Percentiles rank a stretch among this genome's conserved stretches.
These are phyloP conservation scores for Aphelocoma californica DNA, from an alignment of 2,797 vertebrate species.

Conservation along the genomic window DNA sequence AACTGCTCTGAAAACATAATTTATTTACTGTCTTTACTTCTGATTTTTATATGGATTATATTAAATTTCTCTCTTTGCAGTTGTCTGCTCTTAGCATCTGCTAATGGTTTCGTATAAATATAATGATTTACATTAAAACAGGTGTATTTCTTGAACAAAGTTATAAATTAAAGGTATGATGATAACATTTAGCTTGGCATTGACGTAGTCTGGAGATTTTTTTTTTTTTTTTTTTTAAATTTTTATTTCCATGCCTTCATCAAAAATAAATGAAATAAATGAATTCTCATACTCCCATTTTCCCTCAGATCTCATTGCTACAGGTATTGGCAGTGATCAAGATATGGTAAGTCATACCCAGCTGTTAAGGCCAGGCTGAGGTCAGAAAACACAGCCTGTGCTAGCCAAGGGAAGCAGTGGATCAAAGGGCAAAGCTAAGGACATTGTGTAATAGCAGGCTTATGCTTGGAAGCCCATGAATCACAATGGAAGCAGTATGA, in stretches of 20 bases:
- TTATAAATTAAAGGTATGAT: background rate
- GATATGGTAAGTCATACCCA: background rate
- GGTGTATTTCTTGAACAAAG: background rate
- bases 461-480: background rate
- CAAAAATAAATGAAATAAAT: background rate
- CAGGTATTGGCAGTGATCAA: background rate
- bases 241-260: background rate
- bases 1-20: background rate
- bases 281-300: background rate
- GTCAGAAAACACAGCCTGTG: background rate
- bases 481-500: background rate
- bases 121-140: background rate
- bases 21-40: background rate
- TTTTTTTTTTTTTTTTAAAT: fast-evolving
- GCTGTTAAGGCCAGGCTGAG: background rate
- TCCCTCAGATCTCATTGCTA: background rate
- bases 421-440: background rate
- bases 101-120: background rate
- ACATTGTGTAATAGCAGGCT: fast-evolving
- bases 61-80: background rate
- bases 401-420: background rate
- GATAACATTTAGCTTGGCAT: background rate
- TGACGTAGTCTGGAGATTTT: background rate
- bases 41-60: background rate
- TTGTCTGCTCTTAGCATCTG: background rate